Evolutionary conservation across 1,140 invertebrate species (phyloP), one percentile per base, ranked within the genome.

Genomic region (Muscidifurax raptorellus): DNA sequence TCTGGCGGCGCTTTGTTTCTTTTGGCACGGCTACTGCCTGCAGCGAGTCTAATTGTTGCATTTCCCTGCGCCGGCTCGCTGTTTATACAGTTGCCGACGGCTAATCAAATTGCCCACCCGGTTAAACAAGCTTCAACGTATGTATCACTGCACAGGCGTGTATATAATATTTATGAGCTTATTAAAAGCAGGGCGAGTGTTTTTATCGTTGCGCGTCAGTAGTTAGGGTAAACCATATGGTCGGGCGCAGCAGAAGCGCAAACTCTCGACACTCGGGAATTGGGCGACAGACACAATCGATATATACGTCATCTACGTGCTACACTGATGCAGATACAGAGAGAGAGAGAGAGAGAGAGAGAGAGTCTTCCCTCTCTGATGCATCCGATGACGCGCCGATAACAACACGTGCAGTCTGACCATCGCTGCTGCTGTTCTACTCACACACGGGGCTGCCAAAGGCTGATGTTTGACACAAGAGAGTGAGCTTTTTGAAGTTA

Each of bases 321-420:
- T 22, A 7, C 52, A n/a, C 52, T 59, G 30, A n/a, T n/a, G n/a
- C n/a, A n/a, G n/a, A n/a, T n/a, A n/a, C n/a, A n/a, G n/a, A n/a
- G n/a, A n/a, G n/a, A n/a, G n/a, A n/a, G n/a, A n/a, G n/a, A n/a
- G n/a, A n/a, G n/a, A 30, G 36, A 25, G 5, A 44, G 72, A 75
- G 40, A 47, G 22, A 30, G 52, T 77, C 18, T 75, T 22, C 40
- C 44, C n/a, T 44, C 36, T 75, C 40, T 75, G 28, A 30, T n/a
- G n/a, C n/a, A n/a, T 6, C 40, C 78, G 66, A 71, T 80, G 40
- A 80, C 15, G 78, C 36, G 15, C 13, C 25, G 66, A 79, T 79
- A 79, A 67, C 77, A 67, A 2, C 10, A 32, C 25, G 2, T 5
- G 66, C 66, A 69, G 66, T 69, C 66, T 9, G 27, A 69, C 25